Evolutionary conservation across 2,888 invertebrate species (phyloP).

Genomic region (Epistrophe grossulariae): DNA sequence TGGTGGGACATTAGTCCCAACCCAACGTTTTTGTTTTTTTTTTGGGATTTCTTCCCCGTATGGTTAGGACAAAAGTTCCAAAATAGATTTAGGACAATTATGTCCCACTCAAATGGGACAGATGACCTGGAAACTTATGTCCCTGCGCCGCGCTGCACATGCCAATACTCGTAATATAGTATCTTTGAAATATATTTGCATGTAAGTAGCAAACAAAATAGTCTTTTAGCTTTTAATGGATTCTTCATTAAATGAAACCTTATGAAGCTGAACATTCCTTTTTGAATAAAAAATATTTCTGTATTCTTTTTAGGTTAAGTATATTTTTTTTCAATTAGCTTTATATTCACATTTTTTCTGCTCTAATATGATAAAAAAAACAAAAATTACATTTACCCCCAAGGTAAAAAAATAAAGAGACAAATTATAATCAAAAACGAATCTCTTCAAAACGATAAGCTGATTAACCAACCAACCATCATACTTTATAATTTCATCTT

Average conservation of each 20-base stretch:
- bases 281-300: not conserved
- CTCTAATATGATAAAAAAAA: not conserved
- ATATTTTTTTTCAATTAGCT: too few species aligned
- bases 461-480: conserved; percentile 13
- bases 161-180: too few species aligned
- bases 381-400: not conserved
- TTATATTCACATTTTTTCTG: not conserved
- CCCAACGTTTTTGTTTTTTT: too few species aligned
- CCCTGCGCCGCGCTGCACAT: too few species aligned
- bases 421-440: conserved; percentile 17
- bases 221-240: not conserved
- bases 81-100: too few species aligned
- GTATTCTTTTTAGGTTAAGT: not conserved
- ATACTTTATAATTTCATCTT: conserved; percentile 23
- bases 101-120: too few species aligned
- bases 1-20: too few species aligned
- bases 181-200: too few species aligned
- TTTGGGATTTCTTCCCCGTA: too few species aligned
- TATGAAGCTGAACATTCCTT: not conserved
- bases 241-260: conserved; percentile 15
- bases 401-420: not conserved
- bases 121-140: too few species aligned
- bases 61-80: too few species aligned
- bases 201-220: not conserved
- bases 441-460: conserved; percentile 42